Evolutionary conservation across 1,140 invertebrate genomes (phyloP), one percentile per base, ranked within the genome.

Genomic region (Temnothorax curvispinosus): DNA sequence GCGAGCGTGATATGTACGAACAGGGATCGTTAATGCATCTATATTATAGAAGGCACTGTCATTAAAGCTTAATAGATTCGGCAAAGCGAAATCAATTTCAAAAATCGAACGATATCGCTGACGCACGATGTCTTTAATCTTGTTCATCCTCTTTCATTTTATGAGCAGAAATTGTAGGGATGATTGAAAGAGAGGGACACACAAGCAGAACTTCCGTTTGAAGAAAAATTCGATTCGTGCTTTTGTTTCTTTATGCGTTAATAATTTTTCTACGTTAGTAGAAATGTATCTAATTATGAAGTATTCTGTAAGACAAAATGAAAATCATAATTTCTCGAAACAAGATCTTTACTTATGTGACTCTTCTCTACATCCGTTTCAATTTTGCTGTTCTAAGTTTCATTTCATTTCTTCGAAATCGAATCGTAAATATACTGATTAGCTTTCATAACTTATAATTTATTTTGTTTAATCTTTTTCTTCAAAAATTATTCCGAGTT

Each of bases 51-150:
- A 82, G 80, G 52, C 41, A 27, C 69, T 74, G 32, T 60, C 80
- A 75, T 84, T 84, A 84, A 75, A 84, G 69, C 54, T 62, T 84
- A 84, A 84, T 84, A 84, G 69, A 84, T 84, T 75, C 69, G 44
- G 21, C 44, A 74, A 62, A 84, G 80, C 41, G 56, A 84, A 75
- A 84, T 84, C 54, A 84, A 62, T 84, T 60, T 74, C 27, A 15
- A 32, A 84, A 75, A 50, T 84, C 41, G 41, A 27, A 82, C 8
- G 50, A 44, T 15, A 5, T 41, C 50, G 35, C 54, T 71, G 64
- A 81, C 54, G 78, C 52, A 58, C 69, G 13, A 50, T 58, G 64
- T 84, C 54, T 84, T 84, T 84, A 74, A 84, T 75, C 80, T 75
- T 18, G 54, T 75, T 38, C 69, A 2, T 56, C 5, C 32, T 5